phyloP scores from a whole-genome alignment of 2,888 invertebrate genomes.

The Balanococcus diminutus region DNA sequence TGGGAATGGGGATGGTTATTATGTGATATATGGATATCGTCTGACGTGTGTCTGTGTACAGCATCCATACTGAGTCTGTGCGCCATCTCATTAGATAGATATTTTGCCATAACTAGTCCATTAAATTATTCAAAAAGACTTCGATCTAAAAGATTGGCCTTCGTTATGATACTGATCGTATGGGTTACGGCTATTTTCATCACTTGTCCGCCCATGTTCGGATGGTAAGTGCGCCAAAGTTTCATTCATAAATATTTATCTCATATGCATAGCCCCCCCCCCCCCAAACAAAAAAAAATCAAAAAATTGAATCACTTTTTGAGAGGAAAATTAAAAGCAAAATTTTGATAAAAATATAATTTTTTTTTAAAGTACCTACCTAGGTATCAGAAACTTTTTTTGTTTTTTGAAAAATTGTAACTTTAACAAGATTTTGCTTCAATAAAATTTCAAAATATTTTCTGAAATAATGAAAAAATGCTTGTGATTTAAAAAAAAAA shows the following conservation, averaged over 20 bases:
- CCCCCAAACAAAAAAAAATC: too few relatives aligned
- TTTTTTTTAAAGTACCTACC: too few relatives aligned
- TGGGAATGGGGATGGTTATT: conserved; percentile 92
- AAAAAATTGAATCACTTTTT: too few relatives aligned
- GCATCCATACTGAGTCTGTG: conserved; percentile 91
- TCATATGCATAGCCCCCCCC: background rate
- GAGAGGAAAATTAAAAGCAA: too few relatives aligned
- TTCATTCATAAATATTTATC: background rate
- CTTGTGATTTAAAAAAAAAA: too few relatives aligned
- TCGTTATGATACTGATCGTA: conserved; percentile 85
- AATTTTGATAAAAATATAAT: too few relatives aligned
- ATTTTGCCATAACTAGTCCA: conserved; percentile 92
- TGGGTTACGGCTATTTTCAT: conserved; percentile 90
- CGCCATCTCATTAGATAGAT: conserved; percentile 89
- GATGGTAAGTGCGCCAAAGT: conserved; percentile 74
- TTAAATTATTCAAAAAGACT: conserved; percentile 88
- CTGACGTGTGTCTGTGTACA: conserved; percentile 91
- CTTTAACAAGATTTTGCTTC: too few relatives aligned
- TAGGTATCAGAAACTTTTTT: too few relatives aligned
- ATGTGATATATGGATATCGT: conserved; percentile 89
- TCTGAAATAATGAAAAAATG: too few relatives aligned
- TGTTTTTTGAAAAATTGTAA: too few relatives aligned
- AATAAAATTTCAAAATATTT: too few relatives aligned
- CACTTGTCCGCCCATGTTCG: conserved; percentile 92
- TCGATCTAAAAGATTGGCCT: conserved; percentile 81